These are phyloP conservation scores for Caenorhabditis auriculariae DNA, from an alignment of 2,888 invertebrate species.

Conservation along the genomic window DNA sequence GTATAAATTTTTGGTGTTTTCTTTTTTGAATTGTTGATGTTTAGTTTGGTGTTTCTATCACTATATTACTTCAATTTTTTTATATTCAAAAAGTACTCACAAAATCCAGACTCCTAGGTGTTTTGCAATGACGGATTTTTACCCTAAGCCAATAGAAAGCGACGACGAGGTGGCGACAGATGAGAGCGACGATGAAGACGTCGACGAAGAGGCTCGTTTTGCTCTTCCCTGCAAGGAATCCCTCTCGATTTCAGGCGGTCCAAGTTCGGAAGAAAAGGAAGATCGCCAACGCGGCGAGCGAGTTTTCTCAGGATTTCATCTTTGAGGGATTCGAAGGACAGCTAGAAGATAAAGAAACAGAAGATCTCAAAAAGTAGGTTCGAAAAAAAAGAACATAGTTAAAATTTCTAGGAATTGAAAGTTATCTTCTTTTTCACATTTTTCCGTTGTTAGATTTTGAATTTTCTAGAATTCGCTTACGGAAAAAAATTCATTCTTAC, in stretches of 20 bases:
- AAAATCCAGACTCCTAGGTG: no score
- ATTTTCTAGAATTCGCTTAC: neutral
- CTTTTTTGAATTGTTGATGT: no score
- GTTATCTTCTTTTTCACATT: no score
- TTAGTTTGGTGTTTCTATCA: no score
- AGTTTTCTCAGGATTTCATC: conserved; percentile 43
- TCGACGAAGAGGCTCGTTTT: conserved; percentile 25
- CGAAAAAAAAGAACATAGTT: neutral
- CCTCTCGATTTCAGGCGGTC: conserved; percentile 28
- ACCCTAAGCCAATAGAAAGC: conserved; percentile 41
- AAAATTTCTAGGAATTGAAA: neutral
- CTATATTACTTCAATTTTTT: no score
- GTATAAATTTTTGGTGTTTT: no score
- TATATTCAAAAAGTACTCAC: no score
- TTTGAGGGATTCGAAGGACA: conserved; percentile 28
- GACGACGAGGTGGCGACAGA: conserved; percentile 45
- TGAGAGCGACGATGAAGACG: conserved; percentile 36
- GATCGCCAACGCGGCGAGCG: conserved; percentile 43
- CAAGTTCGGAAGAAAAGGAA: conserved; percentile 48
- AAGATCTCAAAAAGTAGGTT: conserved; percentile 37
- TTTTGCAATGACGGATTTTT: conserved; percentile 37
- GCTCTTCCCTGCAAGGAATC: neutral
- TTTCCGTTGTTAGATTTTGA: no score
- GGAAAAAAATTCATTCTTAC: no score
- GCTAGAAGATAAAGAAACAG: conserved; percentile 31